Conservation (phyloP, 2,113 vertebrate genomes). For the Neomonachus schauinslandi region DNA sequence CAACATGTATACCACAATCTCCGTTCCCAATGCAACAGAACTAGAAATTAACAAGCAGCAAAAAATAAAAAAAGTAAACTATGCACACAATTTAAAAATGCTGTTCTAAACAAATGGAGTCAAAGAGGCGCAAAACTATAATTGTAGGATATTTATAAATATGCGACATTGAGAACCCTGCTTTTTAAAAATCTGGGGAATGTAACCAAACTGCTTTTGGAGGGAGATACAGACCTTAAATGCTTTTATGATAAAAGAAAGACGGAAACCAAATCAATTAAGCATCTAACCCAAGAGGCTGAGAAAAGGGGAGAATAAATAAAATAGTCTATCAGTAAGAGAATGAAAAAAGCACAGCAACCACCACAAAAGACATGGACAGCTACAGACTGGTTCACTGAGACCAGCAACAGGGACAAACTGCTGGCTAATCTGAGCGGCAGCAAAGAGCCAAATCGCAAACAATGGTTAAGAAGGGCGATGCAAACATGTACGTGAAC, state of each 20-base stretch:
- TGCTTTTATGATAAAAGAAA: background rate
- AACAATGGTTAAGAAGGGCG: background rate
- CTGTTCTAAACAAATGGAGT: background rate
- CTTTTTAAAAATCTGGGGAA: background rate
- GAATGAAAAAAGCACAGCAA: background rate
- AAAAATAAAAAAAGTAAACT: background rate
- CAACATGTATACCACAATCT: background rate
- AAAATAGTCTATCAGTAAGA: background rate
- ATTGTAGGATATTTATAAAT: background rate
- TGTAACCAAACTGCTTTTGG: background rate
- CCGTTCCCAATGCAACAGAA: background rate
- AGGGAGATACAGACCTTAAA: background rate
- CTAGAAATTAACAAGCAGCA: background rate
- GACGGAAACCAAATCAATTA: background rate
- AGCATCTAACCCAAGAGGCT: background rate
- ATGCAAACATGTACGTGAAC: fast-evolving
- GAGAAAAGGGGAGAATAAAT: background rate
- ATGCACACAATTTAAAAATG: background rate
- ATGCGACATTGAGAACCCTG: background rate
- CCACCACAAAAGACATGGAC: background rate
- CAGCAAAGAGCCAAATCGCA: background rate
- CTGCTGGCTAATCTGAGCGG: background rate
- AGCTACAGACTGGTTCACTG: background rate
- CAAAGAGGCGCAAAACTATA: background rate
- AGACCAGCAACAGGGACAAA: background rate